Conservation (phyloP, 2,797 vertebrate species). For the Esox masquinongy region DNA sequence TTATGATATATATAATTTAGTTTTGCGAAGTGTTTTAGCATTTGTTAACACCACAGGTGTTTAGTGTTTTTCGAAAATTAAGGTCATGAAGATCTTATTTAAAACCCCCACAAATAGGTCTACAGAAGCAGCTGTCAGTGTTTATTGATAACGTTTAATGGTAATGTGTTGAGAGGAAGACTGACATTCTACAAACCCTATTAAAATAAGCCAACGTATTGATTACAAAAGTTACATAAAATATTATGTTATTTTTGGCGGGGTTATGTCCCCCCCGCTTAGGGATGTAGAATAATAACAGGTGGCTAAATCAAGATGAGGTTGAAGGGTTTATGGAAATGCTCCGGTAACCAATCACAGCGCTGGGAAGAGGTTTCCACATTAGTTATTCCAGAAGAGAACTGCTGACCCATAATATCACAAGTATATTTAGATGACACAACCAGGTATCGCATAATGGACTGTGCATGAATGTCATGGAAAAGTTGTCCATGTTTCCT, state of each 20-base stretch:
- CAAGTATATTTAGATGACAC: conserved; percentile 55
- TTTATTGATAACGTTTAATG: too few relatives aligned
- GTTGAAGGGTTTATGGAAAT: conserved; percentile 51
- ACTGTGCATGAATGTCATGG: conserved; percentile 47
- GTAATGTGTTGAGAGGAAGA: not conserved
- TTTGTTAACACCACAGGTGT: too few relatives aligned
- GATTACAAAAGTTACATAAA: conserved; percentile 17
- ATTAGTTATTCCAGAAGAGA: conserved; percentile 16
- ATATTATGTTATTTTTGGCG: conserved; percentile 16
- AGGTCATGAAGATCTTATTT: too few relatives aligned
- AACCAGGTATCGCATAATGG: conserved; percentile 22
- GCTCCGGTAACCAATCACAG: conserved; percentile 26
- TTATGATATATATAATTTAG: too few relatives aligned
- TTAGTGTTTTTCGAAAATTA: too few relatives aligned
- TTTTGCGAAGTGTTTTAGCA: too few relatives aligned
- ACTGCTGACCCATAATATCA: conserved; percentile 35
- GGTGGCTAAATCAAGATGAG: conserved; percentile 54
- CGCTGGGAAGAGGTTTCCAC: conserved; percentile 15
- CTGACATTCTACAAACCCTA: not conserved
- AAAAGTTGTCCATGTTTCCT: conserved; percentile 52
- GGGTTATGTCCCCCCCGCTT: conserved; percentile 17
- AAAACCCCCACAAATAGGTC: not conserved
- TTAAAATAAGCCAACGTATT: not conserved
- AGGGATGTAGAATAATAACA: conserved; percentile 39
- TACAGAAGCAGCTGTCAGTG: not conserved